Percentiles rank a stretch among this genome's conserved stretches.
Conservation (phyloP, 2,888 invertebrate species). For the Corythucha ciliata region DNA sequence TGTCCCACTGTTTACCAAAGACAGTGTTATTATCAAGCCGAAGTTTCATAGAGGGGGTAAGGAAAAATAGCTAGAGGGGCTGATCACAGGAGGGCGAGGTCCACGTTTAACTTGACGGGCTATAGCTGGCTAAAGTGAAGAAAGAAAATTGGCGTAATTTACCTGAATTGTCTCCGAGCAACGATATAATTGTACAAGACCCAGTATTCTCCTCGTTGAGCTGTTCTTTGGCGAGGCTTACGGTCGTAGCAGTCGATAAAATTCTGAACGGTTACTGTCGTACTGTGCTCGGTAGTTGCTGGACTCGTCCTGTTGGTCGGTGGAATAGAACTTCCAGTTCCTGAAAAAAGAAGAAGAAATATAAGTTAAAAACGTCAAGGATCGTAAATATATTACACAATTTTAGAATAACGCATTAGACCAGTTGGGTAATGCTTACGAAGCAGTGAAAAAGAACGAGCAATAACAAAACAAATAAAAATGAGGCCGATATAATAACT, state of each 20-base stretch:
- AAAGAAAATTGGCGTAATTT: neutral
- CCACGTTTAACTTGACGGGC: neutral
- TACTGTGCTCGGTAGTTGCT: slow-evolving; percentile 31
- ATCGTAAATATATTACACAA: no score
- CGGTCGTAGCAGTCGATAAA: slow-evolving; percentile 56
- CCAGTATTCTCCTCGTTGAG: slow-evolving; percentile 76
- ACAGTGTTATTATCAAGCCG: no score
- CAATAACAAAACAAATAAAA: no score
- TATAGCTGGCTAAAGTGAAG: neutral
- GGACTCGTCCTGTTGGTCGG: slow-evolving; percentile 27
- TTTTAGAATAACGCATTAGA: no score
- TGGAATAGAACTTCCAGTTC: slow-evolving; percentile 24
- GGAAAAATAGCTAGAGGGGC: neutral
- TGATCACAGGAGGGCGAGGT: neutral
- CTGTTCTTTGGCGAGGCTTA: slow-evolving; percentile 50
- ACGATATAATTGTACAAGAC: slow-evolving; percentile 77
- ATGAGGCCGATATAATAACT: no score
- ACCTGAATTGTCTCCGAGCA: slow-evolving; percentile 46
- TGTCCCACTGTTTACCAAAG: no score
- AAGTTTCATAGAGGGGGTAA: neutral
- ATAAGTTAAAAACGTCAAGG: no score
- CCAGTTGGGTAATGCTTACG: no score
- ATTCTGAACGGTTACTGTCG: slow-evolving; percentile 41
- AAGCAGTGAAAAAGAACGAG: no score
- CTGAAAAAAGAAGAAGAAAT: no score